Evolutionary conservation across 1,140 invertebrate genomes (phyloP), one percentile per base, ranked within the genome.

Genomic region (Cotesia chilonis): DNA sequence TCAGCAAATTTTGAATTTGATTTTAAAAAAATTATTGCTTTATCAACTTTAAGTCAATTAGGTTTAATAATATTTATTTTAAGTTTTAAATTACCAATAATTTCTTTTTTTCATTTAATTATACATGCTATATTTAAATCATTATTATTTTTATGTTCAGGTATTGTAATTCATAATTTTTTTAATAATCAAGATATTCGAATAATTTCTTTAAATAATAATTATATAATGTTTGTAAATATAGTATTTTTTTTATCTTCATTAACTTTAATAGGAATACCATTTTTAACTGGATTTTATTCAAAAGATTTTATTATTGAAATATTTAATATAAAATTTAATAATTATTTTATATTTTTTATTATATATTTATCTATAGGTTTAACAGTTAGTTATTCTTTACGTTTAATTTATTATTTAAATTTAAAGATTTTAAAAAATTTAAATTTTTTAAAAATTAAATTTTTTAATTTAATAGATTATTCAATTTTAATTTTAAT

Each of bases 11-110:
- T 88, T 88, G 90, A 91, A 74, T 88, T 85, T 88, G 89, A 92
- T 88, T 88, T 91, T 79, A 91, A 91, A 83, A 91, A 91, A 87
- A 89, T 91, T 89, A 91, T 92, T 91, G 91, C 91, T 82, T 86
- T 91, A 74, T 92, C 92, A 6, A 92, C 91, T 66, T 88, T 92
- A 83, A 91, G 90, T 14, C 91, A 93, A 77, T 87, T 92, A 84
- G 89, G 90, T 0, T 86, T 92, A 82, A 92, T 91, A 88, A 90
- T 91, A 82, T 86, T 88, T 82, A 86, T 87, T 83, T 86, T 91
- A 79, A 81, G 83, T 6, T 80, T 89, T 78, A 82, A 79, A 0
- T 81, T 83, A 76, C 78, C 76, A 72, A 78, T 84, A 75, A 84
- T 90, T 77, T 83, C 87, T 75, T 91, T 89, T 88, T 91, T 90